Evolutionary conservation across 1,140 invertebrate genomes (phyloP).

Genomic region (Lysiphlebus fabarum): DNA sequence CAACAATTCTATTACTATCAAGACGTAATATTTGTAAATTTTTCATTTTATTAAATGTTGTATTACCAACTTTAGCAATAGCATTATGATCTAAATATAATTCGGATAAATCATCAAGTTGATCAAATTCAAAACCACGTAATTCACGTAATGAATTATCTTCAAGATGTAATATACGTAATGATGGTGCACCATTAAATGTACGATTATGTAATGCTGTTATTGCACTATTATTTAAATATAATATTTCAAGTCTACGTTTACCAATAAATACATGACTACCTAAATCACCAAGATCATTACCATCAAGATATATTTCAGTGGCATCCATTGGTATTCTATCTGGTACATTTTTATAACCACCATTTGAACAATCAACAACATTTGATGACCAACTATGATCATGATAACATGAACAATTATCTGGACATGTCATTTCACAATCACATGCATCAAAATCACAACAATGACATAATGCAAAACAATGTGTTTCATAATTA

Average conservation of each 20-base stretch:
- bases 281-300: conserved; percentile 79
- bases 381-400: conserved; percentile 91
- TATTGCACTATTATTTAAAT: conserved; percentile 85
- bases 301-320: conserved; percentile 88
- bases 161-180: conserved; percentile 79
- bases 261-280: conserved; percentile 89
- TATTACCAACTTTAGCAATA: conserved; percentile 79
- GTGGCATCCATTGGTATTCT: conserved; percentile 92
- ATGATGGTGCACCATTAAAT: conserved; percentile 77
- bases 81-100: conserved; percentile 85
- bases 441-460: conserved; percentile 94
- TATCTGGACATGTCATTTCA: conserved; percentile 90
- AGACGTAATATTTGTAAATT: conserved; percentile 79
- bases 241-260: conserved; percentile 81
- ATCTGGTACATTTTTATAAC: conserved; percentile 77
- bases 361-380: conserved; percentile 81
- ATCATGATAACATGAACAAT: conserved; percentile 92
- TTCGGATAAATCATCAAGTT: conserved; percentile 75
- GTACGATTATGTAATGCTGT: conserved; percentile 81
- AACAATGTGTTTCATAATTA: conserved; percentile 89
- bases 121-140: conserved; percentile 79
- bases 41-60: conserved; percentile 77
- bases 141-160: conserved; percentile 78
- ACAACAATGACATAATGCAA: conserved; percentile 89
- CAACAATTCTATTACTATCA: conserved; percentile 78